Evolutionary conservation across 1,140 invertebrate species (phyloP).

Genomic region (Atta texana): DNA sequence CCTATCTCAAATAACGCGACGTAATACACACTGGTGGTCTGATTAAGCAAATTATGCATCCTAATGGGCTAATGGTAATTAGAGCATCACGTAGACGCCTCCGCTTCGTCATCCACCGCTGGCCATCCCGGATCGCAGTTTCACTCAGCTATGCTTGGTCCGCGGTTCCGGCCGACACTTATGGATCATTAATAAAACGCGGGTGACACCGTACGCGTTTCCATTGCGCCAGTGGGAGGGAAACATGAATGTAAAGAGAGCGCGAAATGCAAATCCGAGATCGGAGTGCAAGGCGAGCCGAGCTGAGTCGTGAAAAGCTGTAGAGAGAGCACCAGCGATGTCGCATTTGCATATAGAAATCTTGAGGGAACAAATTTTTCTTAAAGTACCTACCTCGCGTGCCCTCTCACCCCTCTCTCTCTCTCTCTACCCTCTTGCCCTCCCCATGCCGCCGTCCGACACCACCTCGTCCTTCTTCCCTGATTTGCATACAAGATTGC

Average conservation of each 20-base stretch:
- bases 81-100: conserved; percentile 33
- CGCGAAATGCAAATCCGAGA: conserved; percentile 73
- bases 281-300: conserved; percentile 17
- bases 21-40: conserved; percentile 51
- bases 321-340: conserved; percentile 43
- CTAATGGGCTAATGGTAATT: conserved; percentile 76
- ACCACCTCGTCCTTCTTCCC: conserved; percentile 69
- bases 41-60: conserved; percentile 72
- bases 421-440: neutral
- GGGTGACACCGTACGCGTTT: conserved; percentile 37
- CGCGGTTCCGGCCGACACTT: conserved; percentile 66
- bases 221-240: neutral
- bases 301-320: conserved; percentile 18
- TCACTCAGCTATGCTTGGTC: conserved; percentile 5
- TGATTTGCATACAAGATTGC: conserved; percentile 84
- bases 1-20: conserved; percentile 55
- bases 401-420: conserved; percentile 2
- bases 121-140: neutral
- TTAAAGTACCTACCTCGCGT: conserved; percentile 47
- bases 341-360: conserved; percentile 79
- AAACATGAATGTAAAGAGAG: conserved; percentile 63
- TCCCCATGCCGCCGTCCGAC: neutral
- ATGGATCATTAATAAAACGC: conserved; percentile 76
- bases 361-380: conserved; percentile 79
- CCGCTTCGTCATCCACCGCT: conserved; percentile 25